Evolutionary conservation across 1,140 invertebrate species (phyloP), one percentile per base, ranked within the genome.

Genomic region (Brachionus paranguensis): DNA sequence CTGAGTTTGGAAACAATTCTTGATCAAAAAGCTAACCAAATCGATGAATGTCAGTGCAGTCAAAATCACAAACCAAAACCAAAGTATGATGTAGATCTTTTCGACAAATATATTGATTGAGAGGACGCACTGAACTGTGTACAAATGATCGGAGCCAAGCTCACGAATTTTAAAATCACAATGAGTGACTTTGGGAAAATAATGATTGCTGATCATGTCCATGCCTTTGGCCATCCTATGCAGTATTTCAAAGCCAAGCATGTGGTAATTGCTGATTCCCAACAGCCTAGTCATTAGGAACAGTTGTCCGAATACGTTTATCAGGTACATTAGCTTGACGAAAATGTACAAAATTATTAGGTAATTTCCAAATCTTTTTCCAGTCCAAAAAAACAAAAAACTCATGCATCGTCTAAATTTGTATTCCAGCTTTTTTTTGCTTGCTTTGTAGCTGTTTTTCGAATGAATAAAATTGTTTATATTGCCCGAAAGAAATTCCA

Each of bases 221-320:
- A 53, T 84, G 17, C 81, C 81, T 20, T 24, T 20, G n/a, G 65
- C 60, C 81, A 84, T 84, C 72, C 81, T 17, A 1, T 45, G 12
- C 4, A 84, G 24, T 29, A 84, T 50, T 43, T 84, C 81, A 14
- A 84, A 45, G 65, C 81, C 81, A 1, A 84, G 29, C 20, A 84
- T 41, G 29, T 84, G 65, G 33, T 41, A 91, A 20, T 68, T 68
- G 24, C 27, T 50, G 27, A 68, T 68, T 17, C 81, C 81, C 20
- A 83, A 20, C 4, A 83, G 17, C 17, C 41, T 68, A 14, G 60
- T 83, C 55, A 91, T 85, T 14, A 91, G 85, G 76, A 90, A 88
- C 53, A 91, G 88, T 84, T 91, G 90, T 29, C 89, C 86, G 60
- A 90, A 85, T 24, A 89, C 87, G 84, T 90, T 90, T 60, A 87